These are phyloP conservation scores for Mya arenaria DNA, from an alignment of 1,140 invertebrate genomes.

Conservation along the genomic window DNA sequence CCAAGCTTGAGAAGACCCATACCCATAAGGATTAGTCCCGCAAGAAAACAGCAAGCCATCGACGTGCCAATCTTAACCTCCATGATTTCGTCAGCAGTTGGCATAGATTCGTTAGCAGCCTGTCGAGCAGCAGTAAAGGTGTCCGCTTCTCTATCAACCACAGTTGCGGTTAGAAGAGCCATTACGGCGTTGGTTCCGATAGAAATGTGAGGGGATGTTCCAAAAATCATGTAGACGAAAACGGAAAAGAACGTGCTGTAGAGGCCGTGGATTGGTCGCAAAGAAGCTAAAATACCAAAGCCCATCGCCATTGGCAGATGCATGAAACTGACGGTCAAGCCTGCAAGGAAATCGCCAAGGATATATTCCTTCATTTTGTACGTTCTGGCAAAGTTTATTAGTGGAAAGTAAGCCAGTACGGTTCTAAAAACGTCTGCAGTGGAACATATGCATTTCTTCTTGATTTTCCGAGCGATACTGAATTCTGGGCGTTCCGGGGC, in stretches of 20 bases:
- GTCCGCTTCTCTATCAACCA: conserved; percentile 58
- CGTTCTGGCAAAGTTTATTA: conserved; percentile 54
- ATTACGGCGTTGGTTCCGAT: conserved; percentile 72
- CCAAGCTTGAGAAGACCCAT: conserved; percentile 92
- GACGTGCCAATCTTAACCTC: conserved; percentile 21
- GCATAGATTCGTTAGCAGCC: not conserved
- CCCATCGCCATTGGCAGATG: conserved; percentile 85
- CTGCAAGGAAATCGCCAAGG: conserved; percentile 81
- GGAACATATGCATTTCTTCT: not conserved
- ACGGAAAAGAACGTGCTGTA: conserved; percentile 75
- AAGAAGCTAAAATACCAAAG: conserved; percentile 75
- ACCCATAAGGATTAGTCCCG: conserved; percentile 80
- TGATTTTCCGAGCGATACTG: not conserved
- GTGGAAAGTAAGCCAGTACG: conserved; percentile 46
- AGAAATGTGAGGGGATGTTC: conserved; percentile 71
- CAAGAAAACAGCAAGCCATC: conserved; percentile 49
- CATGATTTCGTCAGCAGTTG: conserved; percentile 29
- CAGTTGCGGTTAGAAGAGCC: conserved; percentile 61
- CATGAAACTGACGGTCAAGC: conserved; percentile 95
- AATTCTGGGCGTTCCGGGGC: not conserved
- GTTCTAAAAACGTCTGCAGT: not conserved
- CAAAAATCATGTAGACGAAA: conserved; percentile 70
- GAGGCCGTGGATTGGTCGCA: conserved; percentile 77
- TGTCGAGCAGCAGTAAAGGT: not conserved
- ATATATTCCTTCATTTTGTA: conserved; percentile 72